These are phyloP conservation scores for Dermatemys mawii DNA, from an alignment of 2,113 vertebrate species.

Conservation along the genomic window DNA sequence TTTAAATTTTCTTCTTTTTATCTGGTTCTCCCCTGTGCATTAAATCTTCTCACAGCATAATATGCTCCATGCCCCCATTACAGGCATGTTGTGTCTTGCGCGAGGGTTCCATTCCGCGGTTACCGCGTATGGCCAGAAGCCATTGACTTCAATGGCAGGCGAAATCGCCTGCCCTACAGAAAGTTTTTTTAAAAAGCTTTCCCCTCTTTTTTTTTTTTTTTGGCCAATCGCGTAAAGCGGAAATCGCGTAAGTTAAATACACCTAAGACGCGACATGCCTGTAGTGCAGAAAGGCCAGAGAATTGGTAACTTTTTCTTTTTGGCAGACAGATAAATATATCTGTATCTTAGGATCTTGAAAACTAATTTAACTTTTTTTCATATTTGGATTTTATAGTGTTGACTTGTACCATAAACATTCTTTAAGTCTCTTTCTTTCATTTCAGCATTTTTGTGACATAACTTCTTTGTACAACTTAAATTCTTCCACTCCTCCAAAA, in stretches of 20 bases:
- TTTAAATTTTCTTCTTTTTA: too few species aligned
- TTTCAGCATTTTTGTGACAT: slow-evolving; percentile 89
- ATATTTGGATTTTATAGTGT: neutral
- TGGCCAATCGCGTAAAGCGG: too few species aligned
- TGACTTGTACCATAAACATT: neutral
- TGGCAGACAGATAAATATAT: neutral
- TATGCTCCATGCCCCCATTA: neutral
- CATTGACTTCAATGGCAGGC: too few species aligned
- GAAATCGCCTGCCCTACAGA: too few species aligned
- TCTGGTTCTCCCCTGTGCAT: neutral
- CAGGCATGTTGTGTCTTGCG: too few species aligned
- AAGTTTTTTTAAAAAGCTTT: too few species aligned
- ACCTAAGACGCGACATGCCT: too few species aligned
- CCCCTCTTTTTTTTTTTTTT: too few species aligned
- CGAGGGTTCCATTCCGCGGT: too few species aligned
- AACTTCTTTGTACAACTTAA: slow-evolving; percentile 78
- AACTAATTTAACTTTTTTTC: neutral
- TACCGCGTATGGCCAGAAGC: too few species aligned
- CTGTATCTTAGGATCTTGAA: neutral
- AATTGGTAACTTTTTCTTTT: neutral
- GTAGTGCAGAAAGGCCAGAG: neutral
- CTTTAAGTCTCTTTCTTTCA: neutral
- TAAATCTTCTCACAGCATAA: neutral
- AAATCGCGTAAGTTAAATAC: too few species aligned
- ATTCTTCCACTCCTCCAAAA: slow-evolving; percentile 24